Percentiles rank a stretch among this genome's conserved stretches.
phyloP scores from a whole-genome alignment of 2,888 invertebrate genomes.

The Aquatica leii region DNA sequence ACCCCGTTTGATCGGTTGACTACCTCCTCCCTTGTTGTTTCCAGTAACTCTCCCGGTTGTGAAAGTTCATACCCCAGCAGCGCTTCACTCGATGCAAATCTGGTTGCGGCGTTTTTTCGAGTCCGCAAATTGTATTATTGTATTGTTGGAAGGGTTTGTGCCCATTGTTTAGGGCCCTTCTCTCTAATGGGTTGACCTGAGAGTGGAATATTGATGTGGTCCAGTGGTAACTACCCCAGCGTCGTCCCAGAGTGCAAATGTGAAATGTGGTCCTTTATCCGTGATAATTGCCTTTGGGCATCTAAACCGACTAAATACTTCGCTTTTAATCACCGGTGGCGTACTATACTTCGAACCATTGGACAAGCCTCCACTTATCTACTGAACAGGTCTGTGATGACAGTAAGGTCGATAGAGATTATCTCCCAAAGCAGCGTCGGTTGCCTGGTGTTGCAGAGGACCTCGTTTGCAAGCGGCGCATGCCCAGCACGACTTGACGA shows the following conservation, averaged over 20 bases:
- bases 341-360: conserved; percentile 15
- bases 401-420: conserved; percentile 29
- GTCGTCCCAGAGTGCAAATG: conserved; percentile 12
- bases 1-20: no score
- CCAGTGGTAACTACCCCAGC: conserved; percentile 29
- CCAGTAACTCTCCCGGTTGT: no score
- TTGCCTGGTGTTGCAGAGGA: conserved; percentile 21
- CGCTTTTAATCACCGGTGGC: conserved; percentile 11
- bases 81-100: no score
- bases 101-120: no score
- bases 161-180: no score
- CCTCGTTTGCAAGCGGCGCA: conserved; percentile 24
- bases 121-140: no score
- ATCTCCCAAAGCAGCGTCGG: conserved; percentile 24
- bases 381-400: no score
- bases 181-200: conserved; percentile 39
- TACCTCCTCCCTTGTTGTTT: no score
- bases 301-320: conserved; percentile 32
- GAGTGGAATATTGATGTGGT: conserved; percentile 38
- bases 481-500: conserved; percentile 29
- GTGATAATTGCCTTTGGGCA: conserved; percentile 24
- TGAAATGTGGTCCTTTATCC: conserved; percentile 29
- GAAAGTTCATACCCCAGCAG: no score
- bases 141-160: no score
- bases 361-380: conserved; percentile 44